Evolutionary conservation across 2,113 vertebrate species (phyloP), one percentile per base, ranked within the genome.

Genomic region (Macquaria ambigua): DNA sequence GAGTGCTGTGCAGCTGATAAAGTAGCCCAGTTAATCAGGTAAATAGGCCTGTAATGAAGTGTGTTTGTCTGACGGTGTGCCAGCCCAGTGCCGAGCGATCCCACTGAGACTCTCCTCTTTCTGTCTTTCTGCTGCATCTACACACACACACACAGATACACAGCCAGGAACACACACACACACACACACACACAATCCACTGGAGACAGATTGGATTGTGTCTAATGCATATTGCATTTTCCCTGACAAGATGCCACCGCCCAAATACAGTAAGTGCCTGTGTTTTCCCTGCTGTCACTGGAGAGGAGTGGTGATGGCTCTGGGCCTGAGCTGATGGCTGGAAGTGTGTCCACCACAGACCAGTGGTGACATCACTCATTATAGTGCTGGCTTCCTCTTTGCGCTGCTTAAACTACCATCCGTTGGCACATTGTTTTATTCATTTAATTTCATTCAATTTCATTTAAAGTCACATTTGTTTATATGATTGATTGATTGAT

Each of bases 221-320:
- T 92, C 92, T 94, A 92, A 92, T 95, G 93, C 91, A 94, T 93
- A 92, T 90, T 94, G 91, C 83, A 90, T 93, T 93, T 91, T 93
- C 82, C 75, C 91, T 89, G 92, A 92, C 91, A 93, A 93, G 88
- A 86, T 88, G 91, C 89, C 87, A 88, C 91, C 83, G 79, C 92
- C 92, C 94, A 92, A 90, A 66, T 93, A 89, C 92, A 91, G 90
- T 94, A 93, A 93, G 88, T 90, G 91, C 79, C 59, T 71, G 82
- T 93, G 91, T 93, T 93, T 93, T 83, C 88, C 87, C 81, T 69
- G 15, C 91, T 89, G 92, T 90, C 88, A 75, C 66, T 77, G 68
- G 62, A 76, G 77, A 79, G 61, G 67, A 73, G 83, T 15, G 31
- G 66, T 75, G 61, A 89, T 82, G 90, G 80, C 89, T 90, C 16